A percentile compares a stretch with the other conserved stretches of the same genome.
Conservation (phyloP, 2,113 vertebrate species). For the Dipodomys stephensi region DNA sequence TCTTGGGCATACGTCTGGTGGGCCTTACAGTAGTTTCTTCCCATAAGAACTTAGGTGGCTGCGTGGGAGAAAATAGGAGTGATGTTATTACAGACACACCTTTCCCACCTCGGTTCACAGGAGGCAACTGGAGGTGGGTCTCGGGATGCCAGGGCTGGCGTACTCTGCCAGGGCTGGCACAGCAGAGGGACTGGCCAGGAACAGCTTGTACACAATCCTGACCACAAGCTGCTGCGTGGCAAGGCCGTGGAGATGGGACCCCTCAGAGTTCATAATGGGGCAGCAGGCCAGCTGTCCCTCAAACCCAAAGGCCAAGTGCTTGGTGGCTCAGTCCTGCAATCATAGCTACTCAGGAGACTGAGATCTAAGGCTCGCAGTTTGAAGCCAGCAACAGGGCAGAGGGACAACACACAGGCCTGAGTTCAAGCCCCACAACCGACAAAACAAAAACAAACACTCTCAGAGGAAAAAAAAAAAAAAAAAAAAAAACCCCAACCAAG, state of each 20-base stretch:
- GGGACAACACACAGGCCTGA: no score
- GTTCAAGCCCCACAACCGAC: no score
- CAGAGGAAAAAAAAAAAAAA: background rate
- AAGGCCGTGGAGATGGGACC: background rate
- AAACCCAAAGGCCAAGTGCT: no score
- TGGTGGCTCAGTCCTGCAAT: no score
- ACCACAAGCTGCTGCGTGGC: no score
- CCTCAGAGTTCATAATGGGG: background rate
- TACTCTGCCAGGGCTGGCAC: background rate
- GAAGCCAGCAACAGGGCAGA: no score
- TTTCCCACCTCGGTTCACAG: background rate
- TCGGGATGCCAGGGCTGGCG: no score
- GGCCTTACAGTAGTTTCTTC: background rate
- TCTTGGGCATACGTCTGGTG: background rate
- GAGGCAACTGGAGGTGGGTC: background rate
- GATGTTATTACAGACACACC: accelerated
- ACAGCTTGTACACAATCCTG: accelerated
- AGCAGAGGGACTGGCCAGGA: background rate
- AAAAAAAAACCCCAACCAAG: no score
- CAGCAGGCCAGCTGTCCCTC: no score
- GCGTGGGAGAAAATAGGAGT: background rate
- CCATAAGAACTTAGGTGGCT: background rate
- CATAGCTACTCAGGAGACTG: no score
- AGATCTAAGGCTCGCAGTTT: no score
- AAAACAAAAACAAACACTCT: no score